These are phyloP conservation scores for Gryon sp. DNA, from an alignment of 1,140 invertebrate genomes.

Conservation along the genomic window DNA sequence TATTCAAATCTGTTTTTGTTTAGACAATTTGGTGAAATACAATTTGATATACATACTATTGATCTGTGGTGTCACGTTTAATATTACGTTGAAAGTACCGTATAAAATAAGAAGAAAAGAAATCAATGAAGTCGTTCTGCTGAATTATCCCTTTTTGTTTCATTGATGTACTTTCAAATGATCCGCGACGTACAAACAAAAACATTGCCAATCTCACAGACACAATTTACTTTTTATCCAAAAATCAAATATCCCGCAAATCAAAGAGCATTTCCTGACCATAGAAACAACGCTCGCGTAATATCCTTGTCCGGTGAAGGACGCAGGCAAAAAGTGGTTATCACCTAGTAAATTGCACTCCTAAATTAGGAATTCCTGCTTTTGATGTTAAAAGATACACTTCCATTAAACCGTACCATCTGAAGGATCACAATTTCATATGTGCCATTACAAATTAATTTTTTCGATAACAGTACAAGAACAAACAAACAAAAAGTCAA, in stretches of 20 bases:
- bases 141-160: conserved; percentile 31
- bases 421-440: not conserved
- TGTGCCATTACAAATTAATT: conserved; percentile 12
- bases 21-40: conserved; percentile 7
- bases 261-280: conserved; percentile 20
- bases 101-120: conserved; percentile 15
- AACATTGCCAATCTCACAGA: conserved; percentile 14
- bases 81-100: conserved; percentile 14
- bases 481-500: no score
- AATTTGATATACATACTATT: conserved; percentile 48
- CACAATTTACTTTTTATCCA: conserved; percentile 36
- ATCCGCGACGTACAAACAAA: not conserved
- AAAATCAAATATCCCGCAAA: conserved; percentile 28
- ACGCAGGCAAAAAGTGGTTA: conserved; percentile 20
- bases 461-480: conserved; percentile 11
- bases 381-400: conserved; percentile 17
- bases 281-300: not conserved
- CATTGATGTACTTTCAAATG: conserved; percentile 4
- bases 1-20: conserved; percentile 49
- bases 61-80: conserved; percentile 39
- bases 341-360: conserved; percentile 28
- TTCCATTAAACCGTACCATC: not conserved
- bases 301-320: conserved; percentile 13
- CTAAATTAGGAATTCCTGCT: conserved; percentile 13
- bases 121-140: conserved; percentile 36